phyloP scores from a whole-genome alignment of 1,140 invertebrate genomes.

The Drosophila nebulosa region DNA sequence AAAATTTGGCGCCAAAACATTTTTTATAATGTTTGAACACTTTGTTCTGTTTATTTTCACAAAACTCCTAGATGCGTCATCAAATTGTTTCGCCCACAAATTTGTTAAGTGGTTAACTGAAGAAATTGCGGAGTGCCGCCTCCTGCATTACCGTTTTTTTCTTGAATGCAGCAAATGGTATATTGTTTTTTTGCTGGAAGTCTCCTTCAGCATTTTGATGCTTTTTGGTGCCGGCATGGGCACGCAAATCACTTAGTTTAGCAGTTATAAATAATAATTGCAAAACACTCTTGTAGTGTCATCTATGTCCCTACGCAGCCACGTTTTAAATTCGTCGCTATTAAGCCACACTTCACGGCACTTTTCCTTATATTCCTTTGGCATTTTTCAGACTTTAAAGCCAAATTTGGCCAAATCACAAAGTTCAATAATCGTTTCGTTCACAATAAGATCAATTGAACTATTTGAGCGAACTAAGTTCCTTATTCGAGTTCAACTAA shows the following conservation, averaged over 20 bases:
- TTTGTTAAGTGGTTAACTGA: neutral
- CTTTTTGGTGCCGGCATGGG: neutral
- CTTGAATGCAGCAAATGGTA: neutral
- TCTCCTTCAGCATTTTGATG: neutral
- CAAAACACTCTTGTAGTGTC: neutral
- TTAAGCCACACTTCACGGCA: too few relatives aligned
- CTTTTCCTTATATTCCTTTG: too few relatives aligned
- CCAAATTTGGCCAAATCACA: too few relatives aligned
- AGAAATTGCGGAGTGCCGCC: neutral
- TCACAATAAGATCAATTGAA: neutral
- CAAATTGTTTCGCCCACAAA: neutral
- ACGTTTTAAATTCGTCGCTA: too few relatives aligned
- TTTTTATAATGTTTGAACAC: neutral
- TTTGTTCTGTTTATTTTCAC: neutral
- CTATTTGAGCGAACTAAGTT: neutral
- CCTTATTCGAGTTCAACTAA: too few relatives aligned
- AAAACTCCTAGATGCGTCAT: neutral
- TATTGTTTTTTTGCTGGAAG: neutral
- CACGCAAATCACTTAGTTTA: too few relatives aligned
- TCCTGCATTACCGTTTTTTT: slow-evolving; percentile 1
- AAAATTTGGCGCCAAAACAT: neutral
- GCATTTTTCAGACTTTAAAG: too few relatives aligned
- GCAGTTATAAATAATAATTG: neutral
- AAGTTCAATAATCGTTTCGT: neutral
- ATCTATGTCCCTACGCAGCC: neutral